These are phyloP conservation scores for Hyperopisus bebe DNA, from an alignment of 2,113 vertebrate genomes.

Conservation along the genomic window DNA sequence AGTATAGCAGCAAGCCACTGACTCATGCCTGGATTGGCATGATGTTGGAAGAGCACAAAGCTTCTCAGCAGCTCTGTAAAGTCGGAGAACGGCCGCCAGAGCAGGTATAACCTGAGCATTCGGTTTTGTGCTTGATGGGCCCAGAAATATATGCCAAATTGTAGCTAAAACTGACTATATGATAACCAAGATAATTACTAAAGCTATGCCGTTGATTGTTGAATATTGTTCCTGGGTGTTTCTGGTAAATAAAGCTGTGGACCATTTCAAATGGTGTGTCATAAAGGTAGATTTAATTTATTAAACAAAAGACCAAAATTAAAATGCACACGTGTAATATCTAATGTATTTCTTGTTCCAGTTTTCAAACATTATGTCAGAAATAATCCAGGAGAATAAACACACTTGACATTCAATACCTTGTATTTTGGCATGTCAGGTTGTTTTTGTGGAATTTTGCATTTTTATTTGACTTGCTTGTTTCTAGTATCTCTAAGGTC, in stretches of 20 bases:
- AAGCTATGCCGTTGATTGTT: neutral
- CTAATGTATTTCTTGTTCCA: neutral
- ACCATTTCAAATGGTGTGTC: neutral
- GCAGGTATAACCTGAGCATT: neutral
- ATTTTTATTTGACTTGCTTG: neutral
- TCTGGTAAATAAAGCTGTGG: neutral
- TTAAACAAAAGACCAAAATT: neutral
- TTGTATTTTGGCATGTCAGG: neutral
- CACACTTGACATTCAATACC: neutral
- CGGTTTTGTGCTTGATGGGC: neutral
- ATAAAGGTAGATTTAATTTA: neutral
- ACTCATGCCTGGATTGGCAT: constrained; percentile 26
- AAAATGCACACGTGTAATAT: neutral
- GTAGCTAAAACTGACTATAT: neutral
- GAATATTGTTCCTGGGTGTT: neutral
- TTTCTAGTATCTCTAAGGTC: neutral
- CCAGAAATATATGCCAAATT: neutral
- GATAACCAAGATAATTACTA: neutral
- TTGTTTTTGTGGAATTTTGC: neutral
- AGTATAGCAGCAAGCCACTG: constrained; percentile 19
- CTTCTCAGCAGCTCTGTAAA: constrained; percentile 25
- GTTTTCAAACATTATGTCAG: neutral
- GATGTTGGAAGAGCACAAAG: constrained; percentile 21
- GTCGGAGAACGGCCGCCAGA: neutral
- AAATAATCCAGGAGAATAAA: neutral